Evolutionary conservation across 30 jellyfish, hydroid and myxozoan genomes (phyloP).

Genomic region (Aurelia aurita): DNA sequence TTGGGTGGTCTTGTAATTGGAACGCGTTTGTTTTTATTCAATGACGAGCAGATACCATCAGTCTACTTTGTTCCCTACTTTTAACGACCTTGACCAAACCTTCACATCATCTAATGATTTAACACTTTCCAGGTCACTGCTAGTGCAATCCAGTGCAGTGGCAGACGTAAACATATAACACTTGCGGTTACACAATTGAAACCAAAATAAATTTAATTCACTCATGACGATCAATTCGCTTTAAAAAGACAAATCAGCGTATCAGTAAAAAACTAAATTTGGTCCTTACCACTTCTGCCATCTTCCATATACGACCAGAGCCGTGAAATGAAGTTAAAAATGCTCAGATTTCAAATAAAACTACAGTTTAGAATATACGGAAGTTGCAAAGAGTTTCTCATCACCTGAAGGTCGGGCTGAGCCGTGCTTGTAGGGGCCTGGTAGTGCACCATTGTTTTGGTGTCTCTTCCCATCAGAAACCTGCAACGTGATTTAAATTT

Average conservation of each 20-base stretch:
- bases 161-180: no score
- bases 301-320: background rate
- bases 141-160: no score
- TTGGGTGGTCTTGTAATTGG: no score
- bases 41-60: no score
- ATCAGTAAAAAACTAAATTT: background rate
- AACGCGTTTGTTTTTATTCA: no score
- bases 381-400: background rate
- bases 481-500: constrained; percentile 22
- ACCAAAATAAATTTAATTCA: no score
- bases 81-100: no score
- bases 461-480: constrained; percentile 94
- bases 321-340: background rate
- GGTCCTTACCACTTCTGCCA: constrained; percentile 8
- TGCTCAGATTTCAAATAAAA: background rate
- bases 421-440: constrained; percentile 76
- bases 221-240: no score
- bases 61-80: no score
- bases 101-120: no score
- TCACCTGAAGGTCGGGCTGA: constrained; percentile 81
- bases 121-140: no score
- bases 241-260: background rate
- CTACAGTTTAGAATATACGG: background rate
- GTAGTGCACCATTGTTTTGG: constrained; percentile 63
- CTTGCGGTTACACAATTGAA: no score